Base-by-base conservation (phyloP, 2,113 vertebrate genomes). In the Galbula dea region DNA sequence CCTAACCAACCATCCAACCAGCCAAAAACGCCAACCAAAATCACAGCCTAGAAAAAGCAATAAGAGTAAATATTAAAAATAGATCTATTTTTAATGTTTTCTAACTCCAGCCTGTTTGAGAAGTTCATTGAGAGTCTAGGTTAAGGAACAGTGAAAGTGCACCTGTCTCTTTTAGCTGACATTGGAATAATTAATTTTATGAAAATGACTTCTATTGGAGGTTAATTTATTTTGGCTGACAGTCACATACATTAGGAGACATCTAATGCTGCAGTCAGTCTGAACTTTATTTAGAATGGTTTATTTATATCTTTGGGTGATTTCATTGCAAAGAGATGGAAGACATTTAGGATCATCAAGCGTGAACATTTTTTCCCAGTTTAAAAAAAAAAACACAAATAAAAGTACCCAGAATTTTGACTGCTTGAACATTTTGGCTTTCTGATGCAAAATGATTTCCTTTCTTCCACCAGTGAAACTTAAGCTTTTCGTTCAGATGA, bases 261-360 rank as follows among this genome's bases (percentile, higher is more conserved):
- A 94, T 78, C 91, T 94, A 92, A 86, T 29, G 91, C 97, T 83
- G 82, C 93, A 87, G 95, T 86, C 51, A 68, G 94, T 82, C 82
- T 68, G 86, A 93, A 97, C 96, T 97, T 96, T 97, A 98, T 98
- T 98, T 97, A 97, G 97, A 96, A 67, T 72, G 86, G 89, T 96
- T 96, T 97, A 97, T 98, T 98, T 98, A 94, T 97, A 97, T 96
- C 96, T 96, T 95, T 69, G 90, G 86, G 96, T 97, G 96, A 97
- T 96, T 97, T 97, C 93, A 95, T 87, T 93, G 89, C 93, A 95
- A 95, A 96, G 96, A 81, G 62, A 78, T 71, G 61, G 88, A 92
- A 92, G 80, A 79, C 6, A 88, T 81, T 86, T 55, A 57, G 59
- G 59, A 66, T 89, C 49, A 51, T 36, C 32, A 41, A 76, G 34